Evolutionary conservation across 2,888 invertebrate species (phyloP).

Genomic region (Pachycephus smyrnensis): DNA sequence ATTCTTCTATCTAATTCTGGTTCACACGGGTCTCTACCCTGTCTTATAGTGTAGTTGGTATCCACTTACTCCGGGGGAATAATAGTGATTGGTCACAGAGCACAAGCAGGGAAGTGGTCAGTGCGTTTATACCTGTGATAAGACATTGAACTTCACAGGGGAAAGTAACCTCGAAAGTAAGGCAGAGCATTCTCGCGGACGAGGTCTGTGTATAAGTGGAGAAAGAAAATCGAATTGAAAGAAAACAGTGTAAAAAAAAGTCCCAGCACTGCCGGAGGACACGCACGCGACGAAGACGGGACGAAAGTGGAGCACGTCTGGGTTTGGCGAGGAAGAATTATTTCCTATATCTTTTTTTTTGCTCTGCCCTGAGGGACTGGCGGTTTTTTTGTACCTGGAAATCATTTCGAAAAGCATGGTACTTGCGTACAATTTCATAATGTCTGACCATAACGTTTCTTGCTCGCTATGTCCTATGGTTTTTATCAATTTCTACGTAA

Average conservation of each 20-base stretch:
- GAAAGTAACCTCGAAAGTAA: constrained; percentile 41
- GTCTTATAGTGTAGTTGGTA: neutral
- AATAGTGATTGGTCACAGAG: neutral
- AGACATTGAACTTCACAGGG: constrained; percentile 19
- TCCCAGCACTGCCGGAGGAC: neutral
- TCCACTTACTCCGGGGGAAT: neutral
- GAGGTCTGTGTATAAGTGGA: neutral
- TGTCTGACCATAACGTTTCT: neutral
- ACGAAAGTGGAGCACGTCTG: neutral
- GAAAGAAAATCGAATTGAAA: constrained; percentile 1
- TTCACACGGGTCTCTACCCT: neutral
- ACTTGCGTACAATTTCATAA: neutral
- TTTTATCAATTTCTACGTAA: neutral
- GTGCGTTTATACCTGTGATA: neutral
- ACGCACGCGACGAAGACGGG: neutral
- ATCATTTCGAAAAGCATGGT: neutral
- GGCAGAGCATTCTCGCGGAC: constrained; percentile 21
- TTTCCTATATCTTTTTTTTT: neutral
- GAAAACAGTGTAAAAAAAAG: neutral
- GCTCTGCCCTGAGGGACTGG: neutral
- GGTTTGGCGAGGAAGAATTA: neutral
- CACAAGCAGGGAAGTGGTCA: neutral
- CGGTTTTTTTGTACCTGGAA: neutral
- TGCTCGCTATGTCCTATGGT: neutral
- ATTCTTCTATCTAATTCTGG: neutral